Percentiles rank a stretch among this genome's conserved stretches.
phyloP scores from a whole-genome alignment of 2,113 vertebrate species.

The Odontophorus gujanensis region DNA sequence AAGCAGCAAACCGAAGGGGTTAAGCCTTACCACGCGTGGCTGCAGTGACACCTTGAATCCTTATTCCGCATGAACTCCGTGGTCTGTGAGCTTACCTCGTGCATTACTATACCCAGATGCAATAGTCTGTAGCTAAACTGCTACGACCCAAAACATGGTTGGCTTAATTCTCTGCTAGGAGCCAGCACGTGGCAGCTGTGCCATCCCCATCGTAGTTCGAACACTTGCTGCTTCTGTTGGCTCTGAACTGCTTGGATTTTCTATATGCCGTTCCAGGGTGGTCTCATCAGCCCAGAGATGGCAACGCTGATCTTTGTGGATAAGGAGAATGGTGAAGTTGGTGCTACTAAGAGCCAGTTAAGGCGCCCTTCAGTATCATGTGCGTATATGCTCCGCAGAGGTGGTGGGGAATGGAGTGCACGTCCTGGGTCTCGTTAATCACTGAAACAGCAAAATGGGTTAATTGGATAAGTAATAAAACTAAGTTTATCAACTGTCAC shows the following conservation, averaged over 20 bases:
- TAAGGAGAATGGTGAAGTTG: constrained; percentile 72
- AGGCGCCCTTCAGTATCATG: constrained; percentile 43
- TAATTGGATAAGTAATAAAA: background rate
- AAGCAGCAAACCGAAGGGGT: background rate
- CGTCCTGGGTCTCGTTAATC: fast-evolving
- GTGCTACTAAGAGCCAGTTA: constrained; percentile 49
- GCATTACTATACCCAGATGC: fast-evolving
- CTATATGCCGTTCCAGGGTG: background rate
- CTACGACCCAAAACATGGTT: fast-evolving
- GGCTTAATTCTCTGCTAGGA: no score
- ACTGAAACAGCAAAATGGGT: background rate
- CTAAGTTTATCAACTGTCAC: background rate
- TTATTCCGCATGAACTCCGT: fast-evolving
- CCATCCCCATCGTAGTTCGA: fast-evolving
- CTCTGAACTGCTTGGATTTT: background rate
- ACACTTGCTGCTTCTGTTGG: no score
- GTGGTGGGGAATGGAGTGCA: background rate
- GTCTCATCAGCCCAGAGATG: constrained; percentile 54
- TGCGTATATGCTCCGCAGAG: constrained; percentile 13
- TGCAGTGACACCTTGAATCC: background rate
- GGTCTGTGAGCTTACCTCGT: fast-evolving
- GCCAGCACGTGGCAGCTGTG: fast-evolving
- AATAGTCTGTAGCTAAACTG: fast-evolving
- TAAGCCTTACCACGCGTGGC: no score
- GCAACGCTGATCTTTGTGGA: constrained; percentile 73